These are phyloP conservation scores for Onychomys torridus DNA, from an alignment of 2,797 vertebrate species.

Conservation along the genomic window DNA sequence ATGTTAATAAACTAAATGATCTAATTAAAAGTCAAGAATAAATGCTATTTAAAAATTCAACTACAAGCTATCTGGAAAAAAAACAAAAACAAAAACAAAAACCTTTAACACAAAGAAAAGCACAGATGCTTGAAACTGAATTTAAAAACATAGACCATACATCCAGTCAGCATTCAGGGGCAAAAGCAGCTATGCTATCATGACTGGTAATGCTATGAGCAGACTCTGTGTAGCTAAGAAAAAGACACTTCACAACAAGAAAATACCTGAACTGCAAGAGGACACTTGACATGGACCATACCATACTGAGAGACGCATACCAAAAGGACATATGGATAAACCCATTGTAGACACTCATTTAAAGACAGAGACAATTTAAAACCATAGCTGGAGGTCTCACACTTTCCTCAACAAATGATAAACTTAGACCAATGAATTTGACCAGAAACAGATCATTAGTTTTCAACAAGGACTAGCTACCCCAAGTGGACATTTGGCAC, in stretches of 20 bases:
- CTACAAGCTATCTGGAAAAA: neutral
- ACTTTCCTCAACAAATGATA: slow-evolving; percentile 4
- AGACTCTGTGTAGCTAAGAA: neutral
- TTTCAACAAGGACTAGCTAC: neutral
- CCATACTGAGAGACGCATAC: neutral
- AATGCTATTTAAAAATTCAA: neutral
- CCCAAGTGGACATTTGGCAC: neutral
- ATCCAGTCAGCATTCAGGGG: neutral
- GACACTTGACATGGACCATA: neutral
- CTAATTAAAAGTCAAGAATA: neutral
- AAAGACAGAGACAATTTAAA: neutral
- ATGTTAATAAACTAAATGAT: neutral
- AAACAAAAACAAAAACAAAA: neutral
- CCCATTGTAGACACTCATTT: neutral
- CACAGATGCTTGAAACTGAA: neutral
- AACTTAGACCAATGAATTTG: neutral
- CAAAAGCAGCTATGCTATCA: neutral
- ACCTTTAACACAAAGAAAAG: slow-evolving; percentile 22
- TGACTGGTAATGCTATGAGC: neutral
- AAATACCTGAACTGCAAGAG: neutral
- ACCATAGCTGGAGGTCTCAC: neutral
- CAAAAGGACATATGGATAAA: neutral
- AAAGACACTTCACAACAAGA: neutral
- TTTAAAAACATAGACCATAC: neutral
- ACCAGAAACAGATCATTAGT: neutral